Conservation (phyloP, 1,140 invertebrate genomes). For the Aradophagus sp. region DNA sequence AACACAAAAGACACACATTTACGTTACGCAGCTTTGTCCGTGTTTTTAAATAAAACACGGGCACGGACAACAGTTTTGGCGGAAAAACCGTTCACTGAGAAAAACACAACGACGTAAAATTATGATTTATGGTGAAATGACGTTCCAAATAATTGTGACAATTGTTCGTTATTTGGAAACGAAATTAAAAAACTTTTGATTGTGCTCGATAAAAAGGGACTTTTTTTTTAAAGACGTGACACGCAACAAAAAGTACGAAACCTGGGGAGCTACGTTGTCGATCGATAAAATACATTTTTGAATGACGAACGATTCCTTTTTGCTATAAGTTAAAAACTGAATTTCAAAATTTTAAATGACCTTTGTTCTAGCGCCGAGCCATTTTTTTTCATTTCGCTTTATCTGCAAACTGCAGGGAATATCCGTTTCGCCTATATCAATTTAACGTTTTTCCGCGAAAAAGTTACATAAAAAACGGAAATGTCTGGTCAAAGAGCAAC, state of each 20-base stretch:
- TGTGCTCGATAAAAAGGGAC: slow-evolving; percentile 1
- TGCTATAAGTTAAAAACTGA: slow-evolving; percentile 7
- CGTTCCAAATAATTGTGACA: slow-evolving; percentile 23
- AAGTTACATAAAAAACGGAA: too few species aligned
- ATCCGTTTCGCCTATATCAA: slow-evolving; percentile 33
- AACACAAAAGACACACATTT: slow-evolving; percentile 40
- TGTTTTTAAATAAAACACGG: slow-evolving; percentile 36
- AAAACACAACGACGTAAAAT: slow-evolving; percentile 10
- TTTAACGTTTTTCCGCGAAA: slow-evolving; percentile 5
- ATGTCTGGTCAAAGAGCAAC: too few species aligned
- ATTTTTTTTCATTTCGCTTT: slow-evolving; percentile 19
- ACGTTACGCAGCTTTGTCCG: slow-evolving; percentile 29
- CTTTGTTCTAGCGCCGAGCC: slow-evolving; percentile 13
- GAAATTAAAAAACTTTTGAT: slow-evolving; percentile 20
- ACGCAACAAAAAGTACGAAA: slow-evolving; percentile 7
- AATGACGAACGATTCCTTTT: slow-evolving; percentile 10
- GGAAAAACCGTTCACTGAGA: slow-evolving; percentile 28
- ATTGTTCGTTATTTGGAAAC: slow-evolving; percentile 21
- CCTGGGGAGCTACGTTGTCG: too few species aligned
- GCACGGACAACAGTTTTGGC: slow-evolving; percentile 14
- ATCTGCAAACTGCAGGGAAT: slow-evolving; percentile 22
- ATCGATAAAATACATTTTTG: too few species aligned
- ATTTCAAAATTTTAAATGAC: slow-evolving; percentile 8
- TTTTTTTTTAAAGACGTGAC: slow-evolving; percentile 9
- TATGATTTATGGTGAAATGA: slow-evolving; percentile 40